phyloP scores from a whole-genome alignment of 2,888 invertebrate genomes.

The Cheiracanthium punctorium region DNA sequence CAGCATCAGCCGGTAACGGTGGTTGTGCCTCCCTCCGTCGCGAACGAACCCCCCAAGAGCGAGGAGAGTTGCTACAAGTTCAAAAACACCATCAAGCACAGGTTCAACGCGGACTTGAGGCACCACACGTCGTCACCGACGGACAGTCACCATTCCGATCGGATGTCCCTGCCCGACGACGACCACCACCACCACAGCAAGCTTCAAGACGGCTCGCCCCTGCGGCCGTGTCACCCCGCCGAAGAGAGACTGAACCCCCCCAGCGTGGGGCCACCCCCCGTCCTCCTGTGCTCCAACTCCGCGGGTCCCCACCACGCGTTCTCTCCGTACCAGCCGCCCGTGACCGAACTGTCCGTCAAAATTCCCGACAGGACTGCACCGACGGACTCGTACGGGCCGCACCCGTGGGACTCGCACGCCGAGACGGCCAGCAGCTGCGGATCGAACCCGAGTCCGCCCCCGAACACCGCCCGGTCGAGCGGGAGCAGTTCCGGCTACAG shows the following conservation, averaged over 20 bases:
- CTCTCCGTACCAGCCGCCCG: slow-evolving; percentile 37
- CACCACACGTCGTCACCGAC: slow-evolving; percentile 56
- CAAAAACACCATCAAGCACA: slow-evolving; percentile 93
- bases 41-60: not conserved
- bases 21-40: not conserved
- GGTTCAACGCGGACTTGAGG: slow-evolving; percentile 80
- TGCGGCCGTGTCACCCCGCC: slow-evolving; percentile 5
- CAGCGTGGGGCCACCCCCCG: not conserved
- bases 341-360: slow-evolving; percentile 49
- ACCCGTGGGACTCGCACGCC: slow-evolving; percentile 48
- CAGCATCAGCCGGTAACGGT: slow-evolving; percentile 11
- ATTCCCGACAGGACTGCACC: slow-evolving; percentile 50
- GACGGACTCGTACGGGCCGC: not conserved
- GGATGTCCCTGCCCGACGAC: slow-evolving; percentile 50
- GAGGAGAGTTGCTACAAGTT: slow-evolving; percentile 84
- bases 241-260: slow-evolving; percentile 12
- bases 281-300: slow-evolving; percentile 17
- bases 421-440: slow-evolving; percentile 68
- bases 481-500: slow-evolving; percentile 69
- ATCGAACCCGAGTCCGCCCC: slow-evolving; percentile 66
- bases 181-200: slow-evolving; percentile 45
- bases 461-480: slow-evolving; percentile 36
- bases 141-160: slow-evolving; percentile 37
- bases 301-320: no score
- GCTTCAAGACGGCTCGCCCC: slow-evolving; percentile 25